These are phyloP conservation scores for Ellobius talpinus DNA, from an alignment of 2,113 vertebrate species.

Conservation along the genomic window DNA sequence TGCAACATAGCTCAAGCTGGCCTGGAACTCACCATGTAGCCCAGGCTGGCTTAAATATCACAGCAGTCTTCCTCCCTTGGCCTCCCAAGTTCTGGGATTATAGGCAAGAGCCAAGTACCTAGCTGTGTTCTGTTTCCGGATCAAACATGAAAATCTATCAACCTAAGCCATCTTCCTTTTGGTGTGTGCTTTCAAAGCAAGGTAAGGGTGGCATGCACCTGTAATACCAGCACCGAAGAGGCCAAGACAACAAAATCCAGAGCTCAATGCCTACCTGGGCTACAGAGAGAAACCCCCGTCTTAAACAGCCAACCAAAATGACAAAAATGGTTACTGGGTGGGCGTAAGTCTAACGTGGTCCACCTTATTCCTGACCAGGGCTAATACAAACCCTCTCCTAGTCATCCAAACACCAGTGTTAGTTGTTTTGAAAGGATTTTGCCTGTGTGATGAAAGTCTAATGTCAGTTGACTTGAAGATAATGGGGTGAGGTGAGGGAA, in stretches of 20 bases:
- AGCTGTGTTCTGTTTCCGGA: not conserved
- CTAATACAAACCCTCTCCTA: no score
- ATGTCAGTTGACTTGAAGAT: not conserved
- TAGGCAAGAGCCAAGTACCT: not conserved
- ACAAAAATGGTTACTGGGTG: not conserved
- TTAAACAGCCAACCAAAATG: not conserved
- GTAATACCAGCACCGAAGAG: not conserved
- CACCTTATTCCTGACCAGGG: not conserved
- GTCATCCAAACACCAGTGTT: not conserved
- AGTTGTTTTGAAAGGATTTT: not conserved
- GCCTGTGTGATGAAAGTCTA: not conserved
- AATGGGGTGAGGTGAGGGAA: no score
- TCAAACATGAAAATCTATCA: not conserved
- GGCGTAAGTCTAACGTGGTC: not conserved
- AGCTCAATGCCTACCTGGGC: not conserved
- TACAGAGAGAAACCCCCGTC: no score
- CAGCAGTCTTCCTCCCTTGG: not conserved
- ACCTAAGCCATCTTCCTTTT: no score
- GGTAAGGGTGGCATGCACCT: not conserved
- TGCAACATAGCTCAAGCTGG: not conserved
- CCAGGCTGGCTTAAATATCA: not conserved
- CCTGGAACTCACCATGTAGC: not conserved
- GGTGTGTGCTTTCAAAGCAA: not conserved
- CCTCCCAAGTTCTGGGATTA: not conserved
- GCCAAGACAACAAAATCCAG: not conserved